A percentile compares a stretch with the other conserved stretches of the same genome.
Conservation (phyloP, 2,888 invertebrate genomes). For the Troides helena region DNA sequence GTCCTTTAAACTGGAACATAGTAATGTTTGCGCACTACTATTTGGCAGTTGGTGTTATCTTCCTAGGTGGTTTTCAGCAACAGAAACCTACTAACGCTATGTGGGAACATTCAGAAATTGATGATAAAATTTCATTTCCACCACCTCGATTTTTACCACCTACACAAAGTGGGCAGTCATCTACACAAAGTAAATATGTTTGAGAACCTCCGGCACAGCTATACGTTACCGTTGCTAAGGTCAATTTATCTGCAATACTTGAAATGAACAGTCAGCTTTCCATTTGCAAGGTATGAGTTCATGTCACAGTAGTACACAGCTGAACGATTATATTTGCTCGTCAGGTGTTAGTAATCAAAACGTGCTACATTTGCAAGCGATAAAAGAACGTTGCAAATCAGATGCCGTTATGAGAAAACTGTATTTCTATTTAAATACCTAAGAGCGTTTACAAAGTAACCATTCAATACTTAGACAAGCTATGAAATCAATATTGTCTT, state of each 20-base stretch:
- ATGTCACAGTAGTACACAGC: slow-evolving; percentile 45
- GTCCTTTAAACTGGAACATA: too few species aligned
- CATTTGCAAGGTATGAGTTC: slow-evolving; percentile 51
- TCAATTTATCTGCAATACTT: slow-evolving; percentile 25
- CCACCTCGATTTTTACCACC: too few species aligned
- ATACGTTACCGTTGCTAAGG: slow-evolving; percentile 5
- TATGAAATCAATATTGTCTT: too few species aligned
- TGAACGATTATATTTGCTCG: slow-evolving; percentile 51
- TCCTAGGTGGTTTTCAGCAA: too few species aligned
- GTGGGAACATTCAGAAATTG: too few species aligned
- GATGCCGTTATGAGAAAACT: slow-evolving; percentile 10
- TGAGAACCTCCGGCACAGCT: not conserved
- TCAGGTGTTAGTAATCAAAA: slow-evolving; percentile 62
- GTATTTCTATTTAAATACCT: not conserved
- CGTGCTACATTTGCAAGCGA: slow-evolving; percentile 43
- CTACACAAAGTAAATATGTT: not conserved
- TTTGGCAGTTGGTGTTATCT: too few species aligned
- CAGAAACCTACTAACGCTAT: too few species aligned
- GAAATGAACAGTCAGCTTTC: slow-evolving; percentile 37
- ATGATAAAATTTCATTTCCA: too few species aligned
- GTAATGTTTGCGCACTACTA: too few species aligned
- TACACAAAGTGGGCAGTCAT: too few species aligned
- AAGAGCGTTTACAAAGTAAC: not conserved
- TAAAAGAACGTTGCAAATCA: slow-evolving; percentile 36
- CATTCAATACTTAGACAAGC: too few species aligned